Conservation (phyloP, 2,113 vertebrate species). For the Catharus fuscescens region DNA sequence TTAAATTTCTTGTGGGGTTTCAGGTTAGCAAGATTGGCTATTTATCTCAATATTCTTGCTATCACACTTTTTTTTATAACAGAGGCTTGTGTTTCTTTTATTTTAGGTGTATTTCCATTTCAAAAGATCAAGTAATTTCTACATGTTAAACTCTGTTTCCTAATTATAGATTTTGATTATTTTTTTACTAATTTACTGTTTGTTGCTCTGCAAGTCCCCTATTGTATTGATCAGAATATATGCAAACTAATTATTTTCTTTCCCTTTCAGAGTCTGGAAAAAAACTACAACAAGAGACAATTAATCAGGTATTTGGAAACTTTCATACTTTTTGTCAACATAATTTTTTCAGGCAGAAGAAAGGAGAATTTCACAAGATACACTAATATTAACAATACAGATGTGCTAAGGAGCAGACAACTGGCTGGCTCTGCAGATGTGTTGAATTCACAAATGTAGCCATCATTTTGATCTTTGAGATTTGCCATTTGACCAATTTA, state of each 20-base stretch:
- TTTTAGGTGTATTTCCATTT: not conserved
- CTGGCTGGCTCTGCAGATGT: not conserved
- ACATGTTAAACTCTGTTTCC: not conserved
- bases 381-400: not conserved
- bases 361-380: not conserved
- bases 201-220: not conserved
- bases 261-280: constrained; percentile 75
- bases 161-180: not conserved
- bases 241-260: constrained; percentile 42
- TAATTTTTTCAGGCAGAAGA: not conserved
- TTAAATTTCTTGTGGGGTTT: not conserved
- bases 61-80: not conserved
- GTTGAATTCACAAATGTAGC: not conserved
- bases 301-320: constrained; percentile 70
- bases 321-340: not conserved
- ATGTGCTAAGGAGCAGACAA: not conserved
- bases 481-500: not conserved
- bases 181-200: not conserved
- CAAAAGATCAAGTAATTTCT: not conserved
- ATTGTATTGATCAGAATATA: not conserved
- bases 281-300: constrained; percentile 50
- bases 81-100: not conserved
- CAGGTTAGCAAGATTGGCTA: not conserved
- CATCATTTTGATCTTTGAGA: not conserved
- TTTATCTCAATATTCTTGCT: not conserved